Evolutionary conservation across 2,888 invertebrate genomes (phyloP).

Genomic region (Cantharis nigra): DNA sequence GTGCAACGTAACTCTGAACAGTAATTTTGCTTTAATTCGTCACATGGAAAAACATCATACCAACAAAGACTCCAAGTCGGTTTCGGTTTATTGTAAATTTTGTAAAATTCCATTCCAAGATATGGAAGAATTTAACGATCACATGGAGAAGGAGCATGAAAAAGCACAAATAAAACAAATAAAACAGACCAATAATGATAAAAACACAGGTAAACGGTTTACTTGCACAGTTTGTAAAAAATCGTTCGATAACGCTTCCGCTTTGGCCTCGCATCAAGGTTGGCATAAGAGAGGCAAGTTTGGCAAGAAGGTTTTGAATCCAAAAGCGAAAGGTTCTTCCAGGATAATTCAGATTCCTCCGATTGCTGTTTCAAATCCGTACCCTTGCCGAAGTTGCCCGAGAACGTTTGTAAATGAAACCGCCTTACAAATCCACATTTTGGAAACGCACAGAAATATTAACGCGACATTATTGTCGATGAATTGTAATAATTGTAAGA

Average conservation of each 20-base stretch:
- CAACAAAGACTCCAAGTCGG: slow-evolving; percentile 22
- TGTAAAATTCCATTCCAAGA: slow-evolving; percentile 48
- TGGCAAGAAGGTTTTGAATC: slow-evolving; percentile 46
- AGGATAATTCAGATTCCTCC: slow-evolving; percentile 33
- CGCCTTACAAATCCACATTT: slow-evolving; percentile 50
- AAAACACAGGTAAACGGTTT: slow-evolving; percentile 44
- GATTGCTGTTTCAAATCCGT: slow-evolving; percentile 35
- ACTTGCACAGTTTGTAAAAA: slow-evolving; percentile 69
- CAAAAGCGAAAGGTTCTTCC: slow-evolving; percentile 50
- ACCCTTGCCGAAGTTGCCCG: slow-evolving; percentile 45
- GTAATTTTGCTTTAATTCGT: slow-evolving; percentile 46
- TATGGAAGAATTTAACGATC: slow-evolving; percentile 40
- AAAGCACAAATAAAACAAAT: slow-evolving; percentile 14
- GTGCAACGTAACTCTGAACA: slow-evolving; percentile 43
- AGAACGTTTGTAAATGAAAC: slow-evolving; percentile 48
- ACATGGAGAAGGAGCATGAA: slow-evolving; percentile 49
- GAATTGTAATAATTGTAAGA: slow-evolving; percentile 64
- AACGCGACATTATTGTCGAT: slow-evolving; percentile 46
- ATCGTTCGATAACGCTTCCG: slow-evolving; percentile 62
- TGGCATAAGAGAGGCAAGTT: slow-evolving; percentile 64
- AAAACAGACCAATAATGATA: slow-evolving; percentile 26
- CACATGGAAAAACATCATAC: slow-evolving; percentile 51
- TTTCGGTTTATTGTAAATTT: slow-evolving; percentile 47
- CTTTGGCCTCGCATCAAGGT: slow-evolving; percentile 65
- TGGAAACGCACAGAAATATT: slow-evolving; percentile 51